Base-by-base conservation (phyloP, 2,888 invertebrate genomes). In the Clepsis dumicolana region DNA sequence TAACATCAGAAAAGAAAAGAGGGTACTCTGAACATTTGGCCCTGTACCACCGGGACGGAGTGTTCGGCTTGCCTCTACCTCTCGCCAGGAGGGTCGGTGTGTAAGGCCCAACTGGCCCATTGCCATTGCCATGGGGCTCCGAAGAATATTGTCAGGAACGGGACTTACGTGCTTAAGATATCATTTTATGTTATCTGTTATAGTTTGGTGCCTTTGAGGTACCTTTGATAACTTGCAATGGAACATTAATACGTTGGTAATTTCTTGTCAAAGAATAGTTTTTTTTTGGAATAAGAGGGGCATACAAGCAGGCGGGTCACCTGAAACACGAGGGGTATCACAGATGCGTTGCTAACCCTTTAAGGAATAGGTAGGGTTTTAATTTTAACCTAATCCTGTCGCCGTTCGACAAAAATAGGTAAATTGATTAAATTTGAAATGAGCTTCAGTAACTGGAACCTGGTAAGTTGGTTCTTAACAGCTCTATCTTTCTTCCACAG, bases 61-160 rank as follows among this genome's bases (percentile, higher is more conserved):
- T 61, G 54, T 54, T 35, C 54, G 4, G 66, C 66, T 12, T 29
- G 66, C 18, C 29, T 66, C 41, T 54, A 66, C 35, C 44, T 61
- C 87, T 50, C 50, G 8, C 52, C 10, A 14, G 56, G 66, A 16
- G 10, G 35, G 8, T n/a, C n/a, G 2, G 52, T 72, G 16, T 32
- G 66, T 0, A 63, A 64, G 12, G 44, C 56, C 0, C 48, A 61
- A 1, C 21, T 71, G 14, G 21, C 12, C 7, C 71, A 73, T 25
- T 57, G 35, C 7, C 71, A 73, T 25, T 57, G 35, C 10, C 65
- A 70, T 8, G 38, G 48, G 10, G 63, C 69, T 12, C 66, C 64
- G 10, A 69, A 27, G 12, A 65, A 64, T 27, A 12, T 70, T 0
- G 61, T 72, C 3, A 41, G 18, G 14, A 38, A 53, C 10, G 60